A percentile compares a stretch with the other conserved stretches of the same genome.
These are phyloP conservation scores for Callopanchax toddi DNA, from an alignment of 2,113 vertebrate genomes.

Conservation along the genomic window DNA sequence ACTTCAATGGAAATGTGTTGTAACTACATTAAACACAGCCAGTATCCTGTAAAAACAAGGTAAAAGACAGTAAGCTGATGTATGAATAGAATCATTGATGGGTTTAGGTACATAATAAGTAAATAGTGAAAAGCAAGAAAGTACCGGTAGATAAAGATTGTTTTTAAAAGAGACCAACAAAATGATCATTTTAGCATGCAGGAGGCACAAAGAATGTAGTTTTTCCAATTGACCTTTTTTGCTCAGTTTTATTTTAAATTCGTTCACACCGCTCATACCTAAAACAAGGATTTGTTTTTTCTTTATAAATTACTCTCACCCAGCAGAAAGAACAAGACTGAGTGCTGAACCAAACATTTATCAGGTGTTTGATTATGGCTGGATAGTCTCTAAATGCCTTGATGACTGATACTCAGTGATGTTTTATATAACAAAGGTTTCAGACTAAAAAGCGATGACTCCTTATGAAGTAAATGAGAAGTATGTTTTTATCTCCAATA, in stretches of 20 bases:
- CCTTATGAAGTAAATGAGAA: constrained; percentile 1
- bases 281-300: constrained; percentile 20
- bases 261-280: not conserved
- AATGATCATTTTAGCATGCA: not conserved
- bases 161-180: not conserved
- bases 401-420: not conserved
- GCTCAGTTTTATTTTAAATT: constrained; percentile 12
- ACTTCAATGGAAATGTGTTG: not conserved
- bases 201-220: not conserved
- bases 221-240: constrained; percentile 1
- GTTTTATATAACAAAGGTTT: constrained; percentile 1
- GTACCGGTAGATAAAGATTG: no score
- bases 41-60: not conserved
- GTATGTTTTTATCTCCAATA: not conserved
- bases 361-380: no score
- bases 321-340: constrained; percentile 13
- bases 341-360: constrained; percentile 11
- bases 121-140: no score
- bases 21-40: not conserved
- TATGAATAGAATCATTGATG: no score
- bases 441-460: not conserved
- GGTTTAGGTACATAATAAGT: no score
- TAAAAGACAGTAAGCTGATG: no score
- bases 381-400: not conserved
- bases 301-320: constrained; percentile 38